Evolutionary conservation across 35 echinoderm and acorn worm species (phyloP), one percentile per base, ranked within the genome.

Genomic region (Ophioderma brevispina): DNA sequence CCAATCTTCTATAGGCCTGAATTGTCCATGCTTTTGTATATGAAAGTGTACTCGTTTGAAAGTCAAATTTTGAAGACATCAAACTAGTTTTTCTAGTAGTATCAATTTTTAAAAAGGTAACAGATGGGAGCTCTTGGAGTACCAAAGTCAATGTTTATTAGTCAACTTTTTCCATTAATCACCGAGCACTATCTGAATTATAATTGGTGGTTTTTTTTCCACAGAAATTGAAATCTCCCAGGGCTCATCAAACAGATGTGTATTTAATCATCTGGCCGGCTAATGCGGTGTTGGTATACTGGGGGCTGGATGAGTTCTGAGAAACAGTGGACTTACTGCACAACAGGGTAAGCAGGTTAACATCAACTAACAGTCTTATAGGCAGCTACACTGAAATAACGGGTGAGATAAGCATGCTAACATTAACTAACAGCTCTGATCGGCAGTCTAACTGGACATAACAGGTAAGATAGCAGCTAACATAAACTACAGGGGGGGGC

Each of bases 281-380:
- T 10, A 97, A 97, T 76, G 94, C 95, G 31, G 95, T 97, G 0
- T 52, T n/a, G n/a, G n/a, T 97, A 32, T 97, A 92, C 50, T 94
- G 94, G 85, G 94, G 95, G 95, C 38, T 97, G 64, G 95, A 97
- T 78, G 95, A 97, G 59, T 82, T 97, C 77, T n/a, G n/a, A n/a
- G 95, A 97, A 25, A 97, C 95, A 25, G n/a, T 97, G 95, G 95
- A 94, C 95, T 19, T 94, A 97, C 36, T 94, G 88, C 75, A 87
- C 81, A 46, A 86, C 94, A 40, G 92, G 92, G 95, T 97, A 82
- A 97, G 95, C 84, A 18, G 19, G 15, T 39, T 82, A n/a, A n/a
- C n/a, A n/a, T n/a, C n/a, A n/a, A n/a, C n/a, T n/a, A n/a, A n/a
- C n/a, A n/a, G n/a, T n/a, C n/a, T n/a, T n/a, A n/a, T n/a, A n/a